Conservation (phyloP, 2,888 invertebrate species). For the Lomographa bimaculata region DNA sequence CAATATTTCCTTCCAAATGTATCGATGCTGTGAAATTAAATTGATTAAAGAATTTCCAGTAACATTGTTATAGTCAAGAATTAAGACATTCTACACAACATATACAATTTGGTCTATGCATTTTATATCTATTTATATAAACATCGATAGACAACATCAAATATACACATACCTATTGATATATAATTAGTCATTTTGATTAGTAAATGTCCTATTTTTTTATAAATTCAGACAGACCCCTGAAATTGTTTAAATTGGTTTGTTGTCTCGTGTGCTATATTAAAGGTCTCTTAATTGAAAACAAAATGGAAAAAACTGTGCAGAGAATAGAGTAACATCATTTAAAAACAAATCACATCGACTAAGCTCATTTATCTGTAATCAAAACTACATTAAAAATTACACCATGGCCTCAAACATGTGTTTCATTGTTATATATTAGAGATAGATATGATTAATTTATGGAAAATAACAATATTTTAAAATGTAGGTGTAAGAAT, state of each 20-base stretch:
- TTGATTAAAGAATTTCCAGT: neutral
- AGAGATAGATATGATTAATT: neutral
- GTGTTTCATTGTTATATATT: conserved; percentile 25
- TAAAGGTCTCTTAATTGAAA: too few species aligned
- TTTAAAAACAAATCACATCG: conserved; percentile 34
- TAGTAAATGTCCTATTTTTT: conserved; percentile 31
- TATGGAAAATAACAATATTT: too few species aligned
- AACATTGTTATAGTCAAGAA: conserved; percentile 1
- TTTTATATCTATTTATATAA: conserved; percentile 46
- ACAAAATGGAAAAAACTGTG: conserved; percentile 12
- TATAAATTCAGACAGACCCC: too few species aligned
- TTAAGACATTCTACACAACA: conserved; percentile 28
- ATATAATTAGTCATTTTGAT: conserved; percentile 21
- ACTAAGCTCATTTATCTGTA: conserved; percentile 42
- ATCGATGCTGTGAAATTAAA: conserved; percentile 15
- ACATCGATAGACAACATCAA: conserved; percentile 72
- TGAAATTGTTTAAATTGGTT: too few species aligned
- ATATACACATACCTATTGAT: conserved; percentile 53
- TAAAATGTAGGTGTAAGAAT: neutral
- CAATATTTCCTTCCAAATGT: conserved; percentile 48
- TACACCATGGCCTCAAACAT: conserved; percentile 43
- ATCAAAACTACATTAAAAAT: conserved; percentile 14
- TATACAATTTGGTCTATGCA: conserved; percentile 56
- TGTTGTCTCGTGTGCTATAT: too few species aligned
- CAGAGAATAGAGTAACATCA: conserved; percentile 14